Evolutionary conservation across 2,797 vertebrate species (phyloP), one percentile per base, ranked within the genome.

Genomic region (Argyrosomus regius): DNA sequence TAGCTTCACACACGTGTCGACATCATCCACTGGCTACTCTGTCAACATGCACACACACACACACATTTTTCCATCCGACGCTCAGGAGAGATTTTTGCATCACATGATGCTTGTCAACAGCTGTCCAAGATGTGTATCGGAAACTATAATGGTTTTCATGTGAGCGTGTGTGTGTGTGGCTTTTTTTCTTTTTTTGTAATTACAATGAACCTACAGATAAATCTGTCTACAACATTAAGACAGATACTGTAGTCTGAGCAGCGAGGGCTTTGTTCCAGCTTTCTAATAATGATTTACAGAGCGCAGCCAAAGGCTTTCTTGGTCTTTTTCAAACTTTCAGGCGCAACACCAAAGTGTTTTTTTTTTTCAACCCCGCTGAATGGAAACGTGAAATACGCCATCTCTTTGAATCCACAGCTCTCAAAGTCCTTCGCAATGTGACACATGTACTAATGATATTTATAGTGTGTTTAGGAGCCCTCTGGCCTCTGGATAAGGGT

Each of bases 121-220:
- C 65, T 77, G 75, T 50, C 67, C 35, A 12, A 72, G 2, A 50
- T 81, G 26, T 81, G 24, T 22, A 46, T 61, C 52, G 10, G 59
- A 85, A 78, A 62, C 45, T 46, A 13, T 54, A 77, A 79, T 58
- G 45, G 50, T 48, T 78, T 86, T 78, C 61, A 83, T 77, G 64
- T 50, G 57, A 72, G 58, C 6, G 2, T 65, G 17, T 22, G 22
- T 0, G 28, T 31, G 31, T 62, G 61, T 12, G 7, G 11, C 18
- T 41, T 64, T 73, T 48, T 66, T 39, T 39, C 7, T 35, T 35
- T 35, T 35, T 35, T 35, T 35, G 46, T 24, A 62, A 74, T 63
- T 24, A 53, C 28, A 73, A 49, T 62, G 3, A 74, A 43, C 52
- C 39, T 62, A 17, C 9, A 64, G 58, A 77, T 64, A 56, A 77